A percentile compares a stretch with the other conserved stretches of the same genome.
Conservation (phyloP, 2,888 invertebrate species). For the Andricus quercusramuli region DNA sequence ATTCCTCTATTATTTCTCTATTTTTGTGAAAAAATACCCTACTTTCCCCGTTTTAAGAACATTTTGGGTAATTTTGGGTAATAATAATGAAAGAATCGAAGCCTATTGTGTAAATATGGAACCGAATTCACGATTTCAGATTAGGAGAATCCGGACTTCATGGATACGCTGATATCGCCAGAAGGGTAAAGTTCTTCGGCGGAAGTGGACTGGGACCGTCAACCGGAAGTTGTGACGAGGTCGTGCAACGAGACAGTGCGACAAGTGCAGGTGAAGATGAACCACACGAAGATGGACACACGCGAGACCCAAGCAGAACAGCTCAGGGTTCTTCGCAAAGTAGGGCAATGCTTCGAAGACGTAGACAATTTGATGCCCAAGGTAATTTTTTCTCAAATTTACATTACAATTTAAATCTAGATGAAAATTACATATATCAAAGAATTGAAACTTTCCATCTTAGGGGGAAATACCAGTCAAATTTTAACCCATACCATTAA, state of each 20-base stretch:
- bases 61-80: too few relatives aligned
- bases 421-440: too few relatives aligned
- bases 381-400: slow-evolving; percentile 60
- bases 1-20: too few relatives aligned
- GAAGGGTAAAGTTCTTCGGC: slow-evolving; percentile 73
- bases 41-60: too few relatives aligned
- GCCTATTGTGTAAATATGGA: too few relatives aligned
- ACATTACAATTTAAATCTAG: neutral
- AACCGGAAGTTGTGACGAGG: slow-evolving; percentile 71
- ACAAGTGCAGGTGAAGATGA: slow-evolving; percentile 77
- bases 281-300: slow-evolving; percentile 68
- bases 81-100: too few relatives aligned
- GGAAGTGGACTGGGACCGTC: slow-evolving; percentile 65
- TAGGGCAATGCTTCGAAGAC: slow-evolving; percentile 72
- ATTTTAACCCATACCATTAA: too few relatives aligned
- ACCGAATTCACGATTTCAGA: slow-evolving; percentile 55
- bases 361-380: slow-evolving; percentile 76
- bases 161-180: slow-evolving; percentile 71
- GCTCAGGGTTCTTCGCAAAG: slow-evolving; percentile 69
- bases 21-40: too few relatives aligned
- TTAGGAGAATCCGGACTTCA: slow-evolving; percentile 73
- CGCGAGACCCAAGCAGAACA: slow-evolving; percentile 61
- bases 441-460: too few relatives aligned
- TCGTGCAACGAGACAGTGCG: slow-evolving; percentile 75
- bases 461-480: too few relatives aligned